Percentiles rank a stretch among this genome's conserved stretches.
Conservation (phyloP, 1,140 invertebrate species). For the Paraescarpia echinospica region DNA sequence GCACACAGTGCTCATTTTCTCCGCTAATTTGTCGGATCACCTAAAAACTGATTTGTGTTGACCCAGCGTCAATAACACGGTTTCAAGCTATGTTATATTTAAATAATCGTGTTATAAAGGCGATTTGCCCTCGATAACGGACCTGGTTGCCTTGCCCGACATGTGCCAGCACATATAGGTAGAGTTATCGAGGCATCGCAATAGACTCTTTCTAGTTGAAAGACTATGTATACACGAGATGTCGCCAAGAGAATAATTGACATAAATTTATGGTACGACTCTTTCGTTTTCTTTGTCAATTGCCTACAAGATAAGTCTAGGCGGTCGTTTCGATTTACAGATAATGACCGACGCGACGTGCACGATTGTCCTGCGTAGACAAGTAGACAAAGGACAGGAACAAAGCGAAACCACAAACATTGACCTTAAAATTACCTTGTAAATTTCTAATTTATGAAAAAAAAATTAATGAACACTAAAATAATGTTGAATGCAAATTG, state of each 20-base stretch:
- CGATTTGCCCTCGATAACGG: not conserved
- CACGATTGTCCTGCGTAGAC: too few relatives aligned
- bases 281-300: not conserved
- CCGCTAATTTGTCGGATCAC: not conserved
- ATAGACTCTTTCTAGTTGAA: not conserved
- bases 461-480: too few relatives aligned
- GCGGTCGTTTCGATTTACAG: not conserved
- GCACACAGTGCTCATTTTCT: not conserved
- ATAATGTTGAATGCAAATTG: too few relatives aligned
- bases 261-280: not conserved
- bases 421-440: too few relatives aligned
- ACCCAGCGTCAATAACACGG: not conserved
- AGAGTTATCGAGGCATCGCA: not conserved
- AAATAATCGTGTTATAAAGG: not conserved
- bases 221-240: too few relatives aligned
- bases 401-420: not conserved
- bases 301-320: not conserved
- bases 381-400: not conserved
- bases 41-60: not conserved
- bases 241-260: not conserved
- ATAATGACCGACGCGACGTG: not conserved
- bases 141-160: not conserved
- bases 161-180: not conserved
- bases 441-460: too few relatives aligned
- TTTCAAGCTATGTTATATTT: not conserved